These are phyloP conservation scores for Ericerus pela DNA, from an alignment of 1,140 invertebrate genomes.

Conservation along the genomic window DNA sequence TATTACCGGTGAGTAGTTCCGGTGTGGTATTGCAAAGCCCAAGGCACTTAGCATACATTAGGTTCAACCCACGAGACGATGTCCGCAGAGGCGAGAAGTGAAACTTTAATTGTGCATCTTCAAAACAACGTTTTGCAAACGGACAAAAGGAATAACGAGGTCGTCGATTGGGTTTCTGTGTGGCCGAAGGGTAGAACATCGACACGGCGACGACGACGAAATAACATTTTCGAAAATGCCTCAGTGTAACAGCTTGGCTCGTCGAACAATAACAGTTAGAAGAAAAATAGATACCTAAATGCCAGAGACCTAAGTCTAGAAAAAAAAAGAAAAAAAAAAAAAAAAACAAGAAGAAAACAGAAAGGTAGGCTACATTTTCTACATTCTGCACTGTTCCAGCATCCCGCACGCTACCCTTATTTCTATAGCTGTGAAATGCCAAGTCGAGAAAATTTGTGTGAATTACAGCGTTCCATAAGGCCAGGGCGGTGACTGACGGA, in stretches of 20 bases:
- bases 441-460: constrained; percentile 4
- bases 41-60: constrained; percentile 8
- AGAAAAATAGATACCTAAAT: too few relatives aligned
- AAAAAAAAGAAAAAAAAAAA: too few relatives aligned
- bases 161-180: too few relatives aligned
- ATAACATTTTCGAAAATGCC: too few relatives aligned
- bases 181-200: background rate
- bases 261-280: constrained; percentile 1
- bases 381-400: too few relatives aligned
- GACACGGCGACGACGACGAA: too few relatives aligned
- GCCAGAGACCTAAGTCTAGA: too few relatives aligned
- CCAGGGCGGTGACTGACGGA: background rate
- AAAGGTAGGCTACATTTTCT: too few relatives aligned
- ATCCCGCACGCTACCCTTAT: too few relatives aligned
- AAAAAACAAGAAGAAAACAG: too few relatives aligned
- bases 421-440: too few relatives aligned
- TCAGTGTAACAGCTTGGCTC: constrained; percentile 5
- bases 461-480: background rate
- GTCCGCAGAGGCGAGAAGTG: background rate
- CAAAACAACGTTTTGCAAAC: background rate
- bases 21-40: too few relatives aligned
- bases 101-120: background rate
- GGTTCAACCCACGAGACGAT: background rate
- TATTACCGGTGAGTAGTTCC: background rate
- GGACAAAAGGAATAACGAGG: background rate